phyloP scores from a whole-genome alignment of 2,888 invertebrate genomes.

The Neria commutata region DNA sequence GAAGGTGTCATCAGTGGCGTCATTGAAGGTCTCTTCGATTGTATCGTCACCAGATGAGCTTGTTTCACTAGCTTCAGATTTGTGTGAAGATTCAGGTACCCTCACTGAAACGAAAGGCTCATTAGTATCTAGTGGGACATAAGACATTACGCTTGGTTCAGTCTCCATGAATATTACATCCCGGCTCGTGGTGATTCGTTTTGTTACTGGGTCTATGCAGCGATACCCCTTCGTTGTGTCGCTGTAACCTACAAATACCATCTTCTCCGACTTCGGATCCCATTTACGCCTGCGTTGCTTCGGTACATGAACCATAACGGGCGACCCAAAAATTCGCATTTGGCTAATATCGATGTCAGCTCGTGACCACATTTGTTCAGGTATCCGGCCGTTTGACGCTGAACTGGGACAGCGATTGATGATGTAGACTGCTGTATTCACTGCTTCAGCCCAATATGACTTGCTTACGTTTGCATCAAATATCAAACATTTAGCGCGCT shows the following conservation, averaged over 20 bases:
- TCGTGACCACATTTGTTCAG: constrained; percentile 47
- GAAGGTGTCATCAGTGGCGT: neutral
- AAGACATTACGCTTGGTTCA: neutral
- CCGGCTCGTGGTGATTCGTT: neutral
- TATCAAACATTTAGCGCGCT: no score
- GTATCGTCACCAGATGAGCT: neutral
- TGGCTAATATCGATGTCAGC: constrained; percentile 41
- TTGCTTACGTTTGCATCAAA: no score
- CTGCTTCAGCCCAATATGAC: neutral
- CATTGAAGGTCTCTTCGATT: neutral
- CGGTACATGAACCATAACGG: neutral
- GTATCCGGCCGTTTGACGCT: constrained; percentile 32
- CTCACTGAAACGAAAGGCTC: no score
- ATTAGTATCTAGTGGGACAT: no score
- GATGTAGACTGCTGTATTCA: constrained; percentile 23
- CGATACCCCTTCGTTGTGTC: constrained; percentile 1
- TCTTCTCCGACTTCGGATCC: neutral
- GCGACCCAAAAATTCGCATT: constrained; percentile 25
- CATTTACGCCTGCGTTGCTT: neutral
- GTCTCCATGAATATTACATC: constrained; percentile 6
- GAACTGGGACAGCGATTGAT: constrained; percentile 16
- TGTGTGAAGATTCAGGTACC: no score
- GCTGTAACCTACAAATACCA: constrained; percentile 6
- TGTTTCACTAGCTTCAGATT: no score
- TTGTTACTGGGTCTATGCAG: neutral